Evolutionary conservation across 2,113 vertebrate genomes (phyloP).

Genomic region (Oenanthe melanoleuca): DNA sequence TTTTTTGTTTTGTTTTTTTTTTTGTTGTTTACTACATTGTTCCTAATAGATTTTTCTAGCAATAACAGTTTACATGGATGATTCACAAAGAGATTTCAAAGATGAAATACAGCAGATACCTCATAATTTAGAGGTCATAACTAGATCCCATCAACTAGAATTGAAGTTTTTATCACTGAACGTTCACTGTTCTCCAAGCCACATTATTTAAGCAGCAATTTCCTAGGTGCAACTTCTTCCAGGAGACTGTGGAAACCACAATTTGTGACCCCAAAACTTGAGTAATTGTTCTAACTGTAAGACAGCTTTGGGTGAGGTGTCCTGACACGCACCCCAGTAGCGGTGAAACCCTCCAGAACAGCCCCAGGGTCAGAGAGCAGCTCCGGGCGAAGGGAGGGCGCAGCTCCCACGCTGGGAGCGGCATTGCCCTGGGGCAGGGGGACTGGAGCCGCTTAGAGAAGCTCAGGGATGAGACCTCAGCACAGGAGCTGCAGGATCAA

Average conservation of each 20-base stretch:
- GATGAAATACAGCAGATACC: neutral
- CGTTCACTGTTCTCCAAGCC: neutral
- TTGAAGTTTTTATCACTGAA: neutral
- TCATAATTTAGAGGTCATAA: neutral
- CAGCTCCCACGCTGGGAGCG: fast-evolving
- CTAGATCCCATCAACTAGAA: neutral
- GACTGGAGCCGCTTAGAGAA: neutral
- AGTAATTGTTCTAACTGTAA: neutral
- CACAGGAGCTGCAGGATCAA: slow-evolving; percentile 2
- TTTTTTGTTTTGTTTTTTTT: too few relatives aligned
- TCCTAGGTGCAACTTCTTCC: neutral
- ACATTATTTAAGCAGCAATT: neutral
- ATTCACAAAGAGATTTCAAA: neutral
- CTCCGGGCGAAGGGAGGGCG: fast-evolving
- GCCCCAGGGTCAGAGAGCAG: neutral
- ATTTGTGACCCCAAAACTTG: neutral
- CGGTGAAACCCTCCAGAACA: neutral
- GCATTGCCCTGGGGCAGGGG: neutral
- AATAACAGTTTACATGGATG: neutral
- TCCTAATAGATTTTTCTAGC: neutral
- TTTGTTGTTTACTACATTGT: neutral
- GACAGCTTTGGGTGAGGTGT: neutral
- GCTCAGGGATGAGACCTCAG: neutral
- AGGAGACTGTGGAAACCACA: neutral
- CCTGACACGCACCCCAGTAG: neutral